A percentile compares a stretch with the other conserved stretches of the same genome.
Evolutionary conservation across 1,140 invertebrate species (phyloP).

Genomic region (Drepana arcuata): DNA sequence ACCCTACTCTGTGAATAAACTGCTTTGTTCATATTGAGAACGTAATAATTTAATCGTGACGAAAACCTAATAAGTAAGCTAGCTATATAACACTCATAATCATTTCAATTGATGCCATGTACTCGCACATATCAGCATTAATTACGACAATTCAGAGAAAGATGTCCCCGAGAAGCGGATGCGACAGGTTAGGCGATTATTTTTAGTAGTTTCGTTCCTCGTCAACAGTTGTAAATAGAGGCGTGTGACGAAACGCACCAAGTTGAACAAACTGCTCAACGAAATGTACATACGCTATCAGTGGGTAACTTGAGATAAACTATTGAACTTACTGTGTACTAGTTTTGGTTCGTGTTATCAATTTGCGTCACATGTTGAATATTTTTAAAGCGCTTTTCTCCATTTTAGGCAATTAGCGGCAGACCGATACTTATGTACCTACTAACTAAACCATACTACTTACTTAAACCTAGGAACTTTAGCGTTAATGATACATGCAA

Average conservation of each 20-base stretch:
- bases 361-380: conserved; percentile 48
- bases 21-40: too few relatives aligned
- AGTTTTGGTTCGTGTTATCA: conserved; percentile 62
- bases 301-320: conserved; percentile 3
- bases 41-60: too few relatives aligned
- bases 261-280: conserved; percentile 62
- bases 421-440: not conserved
- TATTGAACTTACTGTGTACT: conserved; percentile 47
- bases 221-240: conserved; percentile 44
- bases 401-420: too few relatives aligned
- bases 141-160: conserved; percentile 26
- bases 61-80: not conserved
- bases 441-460: not conserved
- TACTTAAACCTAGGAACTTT: not conserved
- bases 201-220: conserved; percentile 25
- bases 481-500: not conserved
- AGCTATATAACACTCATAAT: not conserved
- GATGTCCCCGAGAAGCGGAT: conserved; percentile 20
- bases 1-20: too few relatives aligned
- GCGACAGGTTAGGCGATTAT: conserved; percentile 25
- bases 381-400: conserved; percentile 21
- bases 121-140: conserved; percentile 9
- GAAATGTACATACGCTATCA: conserved; percentile 31
- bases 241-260: conserved; percentile 29
- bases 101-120: not conserved